Conservation (phyloP, 2,113 vertebrate genomes). For the Piprites chloris region DNA sequence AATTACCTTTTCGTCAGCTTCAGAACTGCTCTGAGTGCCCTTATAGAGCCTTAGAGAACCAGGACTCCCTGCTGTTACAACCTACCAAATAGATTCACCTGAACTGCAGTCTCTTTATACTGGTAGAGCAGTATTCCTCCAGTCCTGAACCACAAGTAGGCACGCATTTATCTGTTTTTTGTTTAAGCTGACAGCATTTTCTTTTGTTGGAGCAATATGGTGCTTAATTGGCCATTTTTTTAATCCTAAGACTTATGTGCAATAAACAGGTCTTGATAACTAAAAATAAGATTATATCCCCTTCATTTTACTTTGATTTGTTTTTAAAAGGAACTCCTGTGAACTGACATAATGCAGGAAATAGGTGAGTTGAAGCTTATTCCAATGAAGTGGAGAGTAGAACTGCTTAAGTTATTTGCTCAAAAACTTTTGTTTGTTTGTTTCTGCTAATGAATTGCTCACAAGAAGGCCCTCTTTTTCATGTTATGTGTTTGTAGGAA, state of each 20-base stretch:
- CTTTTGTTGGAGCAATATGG: background rate
- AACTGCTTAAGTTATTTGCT: background rate
- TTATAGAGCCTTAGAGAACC: background rate
- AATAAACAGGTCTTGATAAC: background rate
- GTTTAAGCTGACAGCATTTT: background rate
- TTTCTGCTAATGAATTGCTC: background rate
- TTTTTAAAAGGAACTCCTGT: background rate
- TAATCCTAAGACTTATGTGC: background rate
- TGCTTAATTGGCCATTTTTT: background rate
- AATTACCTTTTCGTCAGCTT: background rate
- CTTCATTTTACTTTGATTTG: background rate
- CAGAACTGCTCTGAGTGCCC: background rate
- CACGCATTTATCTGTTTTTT: background rate
- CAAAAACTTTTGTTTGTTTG: background rate
- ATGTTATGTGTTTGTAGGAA: background rate
- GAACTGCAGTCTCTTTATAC: background rate
- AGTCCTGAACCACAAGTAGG: background rate
- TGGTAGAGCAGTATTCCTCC: background rate
- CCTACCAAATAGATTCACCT: background rate
- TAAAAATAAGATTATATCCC: background rate
- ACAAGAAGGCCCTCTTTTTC: background rate
- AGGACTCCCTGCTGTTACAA: background rate
- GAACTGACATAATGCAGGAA: background rate
- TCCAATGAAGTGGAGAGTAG: background rate
- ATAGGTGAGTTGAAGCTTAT: background rate